Evolutionary conservation across 30 jellyfish, hydroid and myxozoan genomes (phyloP).

Genomic region (Chrysaora quinquecirrha): DNA sequence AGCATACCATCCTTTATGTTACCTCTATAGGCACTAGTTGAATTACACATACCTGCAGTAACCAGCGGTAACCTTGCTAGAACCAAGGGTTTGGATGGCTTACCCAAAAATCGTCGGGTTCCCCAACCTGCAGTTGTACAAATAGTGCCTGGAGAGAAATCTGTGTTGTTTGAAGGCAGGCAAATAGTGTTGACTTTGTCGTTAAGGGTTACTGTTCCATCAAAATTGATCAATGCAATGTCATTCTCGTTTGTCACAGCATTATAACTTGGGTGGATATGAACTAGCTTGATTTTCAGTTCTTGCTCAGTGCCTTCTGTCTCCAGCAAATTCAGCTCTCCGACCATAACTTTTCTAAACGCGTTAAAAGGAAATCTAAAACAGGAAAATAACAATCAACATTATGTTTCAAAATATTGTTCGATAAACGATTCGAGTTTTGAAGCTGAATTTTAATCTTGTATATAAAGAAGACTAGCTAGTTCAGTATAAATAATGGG

Average conservation of each 20-base stretch:
- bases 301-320: slow-evolving; percentile 70
- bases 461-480: too few relatives aligned
- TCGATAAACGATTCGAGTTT: too few relatives aligned
- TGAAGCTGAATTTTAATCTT: too few relatives aligned
- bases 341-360: slow-evolving; percentile 74
- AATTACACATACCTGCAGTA: slow-evolving; percentile 55
- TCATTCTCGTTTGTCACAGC: slow-evolving; percentile 77
- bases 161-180: slow-evolving; percentile 55
- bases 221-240: slow-evolving; percentile 77
- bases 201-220: slow-evolving; percentile 38
- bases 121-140: slow-evolving; percentile 99
- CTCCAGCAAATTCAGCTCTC: slow-evolving; percentile 54
- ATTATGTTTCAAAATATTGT: neutral
- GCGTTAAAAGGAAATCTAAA: slow-evolving; percentile 74
- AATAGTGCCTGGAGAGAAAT: slow-evolving; percentile 16
- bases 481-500: too few relatives aligned
- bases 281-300: slow-evolving; percentile 37
- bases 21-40: slow-evolving; percentile 56
- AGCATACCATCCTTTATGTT: slow-evolving; percentile 70
- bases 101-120: slow-evolving; percentile 75
- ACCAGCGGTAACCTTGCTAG: slow-evolving; percentile 77
- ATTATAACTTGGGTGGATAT: slow-evolving; percentile 87
- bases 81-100: slow-evolving; percentile 75
- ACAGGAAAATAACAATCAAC: neutral
- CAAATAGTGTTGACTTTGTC: slow-evolving; percentile 74